A percentile compares a stretch with the other conserved stretches of the same genome.
phyloP scores from a whole-genome alignment of 30 jellyfish, hydroid and myxozoan species.

The Hydractinia echinata region DNA sequence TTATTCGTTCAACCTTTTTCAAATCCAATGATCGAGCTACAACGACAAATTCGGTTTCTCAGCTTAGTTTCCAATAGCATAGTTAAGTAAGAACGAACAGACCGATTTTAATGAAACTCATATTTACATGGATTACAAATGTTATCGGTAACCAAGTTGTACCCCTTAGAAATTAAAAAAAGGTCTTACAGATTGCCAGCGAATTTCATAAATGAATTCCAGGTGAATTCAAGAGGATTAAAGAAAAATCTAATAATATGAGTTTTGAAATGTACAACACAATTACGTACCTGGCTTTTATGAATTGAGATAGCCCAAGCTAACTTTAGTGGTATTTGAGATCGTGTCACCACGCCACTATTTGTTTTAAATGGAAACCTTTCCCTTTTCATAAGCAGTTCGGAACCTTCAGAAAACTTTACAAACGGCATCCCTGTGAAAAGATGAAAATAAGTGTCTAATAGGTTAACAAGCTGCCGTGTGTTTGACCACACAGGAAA shows the following conservation, averaged over 20 bases:
- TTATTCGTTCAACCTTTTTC: too few species aligned
- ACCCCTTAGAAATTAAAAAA: background rate
- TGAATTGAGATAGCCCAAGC: slow-evolving; percentile 98
- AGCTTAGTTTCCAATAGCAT: too few species aligned
- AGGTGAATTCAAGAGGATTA: background rate
- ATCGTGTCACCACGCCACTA: slow-evolving; percentile 53
- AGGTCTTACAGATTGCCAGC: background rate
- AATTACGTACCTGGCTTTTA: slow-evolving; percentile 75
- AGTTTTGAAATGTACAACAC: background rate
- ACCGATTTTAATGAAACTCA: too few species aligned
- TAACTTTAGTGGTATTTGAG: slow-evolving; percentile 65
- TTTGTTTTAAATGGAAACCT: slow-evolving; percentile 41
- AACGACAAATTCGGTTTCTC: too few species aligned
- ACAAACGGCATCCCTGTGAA: slow-evolving; percentile 64
- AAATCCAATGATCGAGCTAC: too few species aligned
- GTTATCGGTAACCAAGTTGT: too few species aligned
- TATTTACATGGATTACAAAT: too few species aligned
- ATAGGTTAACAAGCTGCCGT: background rate
- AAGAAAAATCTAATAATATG: background rate
- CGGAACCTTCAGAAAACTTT: slow-evolving; percentile 50
- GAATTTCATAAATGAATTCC: background rate
- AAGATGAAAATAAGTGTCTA: background rate
- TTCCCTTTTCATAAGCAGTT: slow-evolving; percentile 53
- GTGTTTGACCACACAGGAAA: too few species aligned
- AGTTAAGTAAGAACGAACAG: too few species aligned